A percentile compares a stretch with the other conserved stretches of the same genome.
phyloP scores from a whole-genome alignment of 1,140 invertebrate genomes.

The Antheraea mylitta region DNA sequence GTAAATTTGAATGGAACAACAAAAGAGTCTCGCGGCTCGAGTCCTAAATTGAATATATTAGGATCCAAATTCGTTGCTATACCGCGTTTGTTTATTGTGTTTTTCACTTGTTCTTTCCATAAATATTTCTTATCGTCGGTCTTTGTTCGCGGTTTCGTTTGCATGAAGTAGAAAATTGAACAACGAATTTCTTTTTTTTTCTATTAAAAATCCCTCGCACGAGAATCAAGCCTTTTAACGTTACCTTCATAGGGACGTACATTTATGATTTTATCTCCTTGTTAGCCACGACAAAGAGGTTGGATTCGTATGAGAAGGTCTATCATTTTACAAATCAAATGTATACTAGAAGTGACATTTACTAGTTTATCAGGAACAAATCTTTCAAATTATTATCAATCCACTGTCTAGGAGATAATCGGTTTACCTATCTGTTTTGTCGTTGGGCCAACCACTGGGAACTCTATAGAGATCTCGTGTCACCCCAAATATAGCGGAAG shows the following conservation, averaged over 20 bases:
- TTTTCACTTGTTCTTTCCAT: neutral
- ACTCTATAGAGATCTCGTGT: no score
- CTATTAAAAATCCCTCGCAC: neutral
- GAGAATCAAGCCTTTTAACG: neutral
- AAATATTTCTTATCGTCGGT: constrained; percentile 6
- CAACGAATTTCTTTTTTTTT: neutral
- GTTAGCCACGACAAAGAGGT: no score
- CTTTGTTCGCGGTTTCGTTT: constrained; percentile 1
- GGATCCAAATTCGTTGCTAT: constrained; percentile 10
- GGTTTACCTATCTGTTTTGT: no score
- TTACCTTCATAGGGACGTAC: neutral
- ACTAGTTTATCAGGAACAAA: no score
- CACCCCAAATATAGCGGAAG: no score
- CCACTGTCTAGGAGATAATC: no score
- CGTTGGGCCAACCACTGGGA: no score
- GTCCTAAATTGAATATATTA: constrained; percentile 17
- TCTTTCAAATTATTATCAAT: no score
- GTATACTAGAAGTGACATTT: no score
- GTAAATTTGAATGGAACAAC: neutral
- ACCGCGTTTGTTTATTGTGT: constrained; percentile 13
- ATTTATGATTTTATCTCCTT: neutral
- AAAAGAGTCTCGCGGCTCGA: neutral
- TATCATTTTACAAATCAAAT: no score
- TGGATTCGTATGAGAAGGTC: no score
- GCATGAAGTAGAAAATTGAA: neutral